phyloP scores from a whole-genome alignment of 2,113 vertebrate genomes.

The Elaphurus davidianus region DNA sequence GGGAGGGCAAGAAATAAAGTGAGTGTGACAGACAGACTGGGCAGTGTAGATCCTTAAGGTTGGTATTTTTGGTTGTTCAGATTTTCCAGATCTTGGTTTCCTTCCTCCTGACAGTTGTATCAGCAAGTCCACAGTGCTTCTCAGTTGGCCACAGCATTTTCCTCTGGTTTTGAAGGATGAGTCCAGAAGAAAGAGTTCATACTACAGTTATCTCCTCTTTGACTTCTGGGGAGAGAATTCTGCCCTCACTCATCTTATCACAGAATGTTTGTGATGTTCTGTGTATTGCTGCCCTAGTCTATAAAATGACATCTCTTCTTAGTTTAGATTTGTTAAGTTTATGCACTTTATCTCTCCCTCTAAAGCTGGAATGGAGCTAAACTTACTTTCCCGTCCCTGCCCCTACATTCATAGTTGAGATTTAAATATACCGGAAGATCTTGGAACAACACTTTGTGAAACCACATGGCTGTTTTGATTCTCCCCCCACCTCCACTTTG shows the following conservation, averaged over 20 bases:
- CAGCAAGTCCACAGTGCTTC: background rate
- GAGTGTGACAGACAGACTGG: background rate
- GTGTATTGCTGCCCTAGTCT: background rate
- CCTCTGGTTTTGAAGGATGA: conserved; percentile 16
- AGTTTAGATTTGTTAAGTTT: conserved; percentile 13
- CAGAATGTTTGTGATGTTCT: background rate
- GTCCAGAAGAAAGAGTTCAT: background rate
- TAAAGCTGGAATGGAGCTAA: background rate
- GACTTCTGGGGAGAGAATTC: background rate
- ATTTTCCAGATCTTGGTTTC: conserved; percentile 29
- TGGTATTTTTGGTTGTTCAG: conserved; percentile 4
- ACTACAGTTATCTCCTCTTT: background rate
- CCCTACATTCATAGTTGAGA: conserved; percentile 13
- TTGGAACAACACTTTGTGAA: conserved; percentile 27
- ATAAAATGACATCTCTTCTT: background rate
- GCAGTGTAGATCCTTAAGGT: background rate
- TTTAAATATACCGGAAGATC: conserved; percentile 38
- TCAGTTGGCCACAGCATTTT: background rate
- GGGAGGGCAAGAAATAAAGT: background rate
- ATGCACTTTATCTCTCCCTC: background rate
- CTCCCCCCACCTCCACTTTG: background rate
- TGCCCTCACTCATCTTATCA: background rate
- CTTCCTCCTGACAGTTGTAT: background rate
- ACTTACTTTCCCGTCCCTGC: background rate
- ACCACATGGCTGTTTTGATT: background rate